Evolutionary conservation across 1,140 invertebrate species (phyloP).

Genomic region (Colletes latitarsis): DNA sequence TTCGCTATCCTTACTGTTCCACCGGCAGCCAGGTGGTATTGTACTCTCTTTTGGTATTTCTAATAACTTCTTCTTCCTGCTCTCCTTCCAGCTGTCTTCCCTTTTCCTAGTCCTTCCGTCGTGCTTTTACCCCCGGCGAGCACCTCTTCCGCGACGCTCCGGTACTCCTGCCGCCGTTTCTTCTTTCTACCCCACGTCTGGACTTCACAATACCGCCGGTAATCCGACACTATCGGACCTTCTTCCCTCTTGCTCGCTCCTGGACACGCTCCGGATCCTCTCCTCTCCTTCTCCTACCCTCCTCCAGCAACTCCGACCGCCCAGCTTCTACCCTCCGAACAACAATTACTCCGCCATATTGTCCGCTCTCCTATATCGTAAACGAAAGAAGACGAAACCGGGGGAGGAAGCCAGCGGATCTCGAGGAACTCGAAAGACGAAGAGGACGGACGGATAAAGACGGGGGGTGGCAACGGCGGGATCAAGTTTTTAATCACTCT

Average conservation of each 20-base stretch:
- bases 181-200: slow-evolving; percentile 57
- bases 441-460: slow-evolving; percentile 60
- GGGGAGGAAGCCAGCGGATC: background rate
- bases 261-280: background rate
- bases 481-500: slow-evolving; percentile 77
- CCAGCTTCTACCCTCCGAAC: slow-evolving; percentile 49
- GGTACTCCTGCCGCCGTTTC: slow-evolving; percentile 12
- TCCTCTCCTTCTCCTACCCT: background rate
- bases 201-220: slow-evolving; percentile 70
- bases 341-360: slow-evolving; percentile 71
- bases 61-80: slow-evolving; percentile 72
- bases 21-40: slow-evolving; percentile 64
- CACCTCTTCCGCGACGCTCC: background rate
- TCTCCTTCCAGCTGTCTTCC: slow-evolving; percentile 18
- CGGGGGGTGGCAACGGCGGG: slow-evolving; percentile 56
- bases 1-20: slow-evolving; percentile 49
- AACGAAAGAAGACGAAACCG: slow-evolving; percentile 54
- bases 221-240: slow-evolving; percentile 72
- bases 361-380: slow-evolving; percentile 68
- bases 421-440: slow-evolving; percentile 45
- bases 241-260: slow-evolving; percentile 26
- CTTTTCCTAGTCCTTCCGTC: background rate
- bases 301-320: slow-evolving; percentile 23
- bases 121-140: slow-evolving; percentile 10
- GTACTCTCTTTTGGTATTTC: slow-evolving; percentile 74